A percentile compares a stretch with the other conserved stretches of the same genome.
These are phyloP conservation scores for Neuroterus valhalla DNA, from an alignment of 1,140 invertebrate genomes.

Conservation along the genomic window DNA sequence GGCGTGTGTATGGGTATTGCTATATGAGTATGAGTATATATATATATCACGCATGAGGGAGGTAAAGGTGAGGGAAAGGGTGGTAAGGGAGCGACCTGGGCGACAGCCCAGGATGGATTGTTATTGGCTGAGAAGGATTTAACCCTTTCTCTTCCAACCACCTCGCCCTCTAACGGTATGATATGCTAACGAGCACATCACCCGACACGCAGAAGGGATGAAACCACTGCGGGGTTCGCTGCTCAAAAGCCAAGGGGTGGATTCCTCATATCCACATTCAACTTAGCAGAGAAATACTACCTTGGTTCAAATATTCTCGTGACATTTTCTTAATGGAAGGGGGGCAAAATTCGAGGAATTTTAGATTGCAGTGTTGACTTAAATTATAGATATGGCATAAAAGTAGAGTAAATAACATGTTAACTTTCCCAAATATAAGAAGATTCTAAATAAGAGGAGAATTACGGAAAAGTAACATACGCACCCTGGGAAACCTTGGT, in stretches of 20 bases:
- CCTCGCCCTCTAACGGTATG: conserved; percentile 47
- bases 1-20: conserved; percentile 47
- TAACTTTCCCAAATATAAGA: too few relatives aligned
- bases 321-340: too few relatives aligned
- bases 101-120: conserved; percentile 59
- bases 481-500: too few relatives aligned
- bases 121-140: conserved; percentile 65
- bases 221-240: conserved; percentile 41
- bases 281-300: background rate
- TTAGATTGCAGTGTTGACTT: too few relatives aligned
- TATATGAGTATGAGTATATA: conserved; percentile 33
- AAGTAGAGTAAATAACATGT: too few relatives aligned
- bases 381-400: too few relatives aligned
- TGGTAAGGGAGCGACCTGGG: conserved; percentile 51
- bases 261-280: conserved; percentile 7
- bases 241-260: conserved; percentile 40
- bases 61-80: conserved; percentile 40
- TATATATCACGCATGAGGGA: background rate
- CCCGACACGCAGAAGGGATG: conserved; percentile 53
- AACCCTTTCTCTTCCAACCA: conserved; percentile 56
- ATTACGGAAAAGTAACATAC: too few relatives aligned
- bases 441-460: too few relatives aligned
- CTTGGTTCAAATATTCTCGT: background rate
- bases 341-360: too few relatives aligned
- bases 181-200: conserved; percentile 65